Percentiles rank a stretch among this genome's conserved stretches.
Conservation (phyloP, 2,113 vertebrate genomes). For the Microcebus griseorufus region DNA sequence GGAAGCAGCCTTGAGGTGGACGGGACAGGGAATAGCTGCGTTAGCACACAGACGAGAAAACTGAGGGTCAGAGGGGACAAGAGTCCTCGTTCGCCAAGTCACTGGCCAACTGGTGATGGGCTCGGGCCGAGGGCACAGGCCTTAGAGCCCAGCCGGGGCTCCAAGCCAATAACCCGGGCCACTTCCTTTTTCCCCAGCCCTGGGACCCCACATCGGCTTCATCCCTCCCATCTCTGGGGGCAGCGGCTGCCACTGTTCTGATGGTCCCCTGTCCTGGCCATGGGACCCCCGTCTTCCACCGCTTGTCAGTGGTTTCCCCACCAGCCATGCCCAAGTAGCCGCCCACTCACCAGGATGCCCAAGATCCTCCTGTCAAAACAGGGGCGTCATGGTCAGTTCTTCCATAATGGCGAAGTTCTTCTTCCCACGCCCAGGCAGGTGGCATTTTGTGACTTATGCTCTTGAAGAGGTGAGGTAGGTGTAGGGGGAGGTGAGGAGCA, state of each 20-base stretch:
- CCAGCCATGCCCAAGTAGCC: conserved; percentile 76
- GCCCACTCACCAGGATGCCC: conserved; percentile 84
- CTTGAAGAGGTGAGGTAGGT: conserved; percentile 86
- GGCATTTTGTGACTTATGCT: conserved; percentile 69
- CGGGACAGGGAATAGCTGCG: neutral
- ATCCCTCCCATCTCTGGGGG: neutral
- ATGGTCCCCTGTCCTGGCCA: neutral
- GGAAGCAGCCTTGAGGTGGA: neutral
- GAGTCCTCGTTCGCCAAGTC: neutral
- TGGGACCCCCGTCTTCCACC: neutral
- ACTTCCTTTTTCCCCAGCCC: neutral
- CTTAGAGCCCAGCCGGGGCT: neutral
- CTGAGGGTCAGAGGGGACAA: neutral
- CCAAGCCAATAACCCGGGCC: neutral
- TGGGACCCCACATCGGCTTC: fast-evolving
- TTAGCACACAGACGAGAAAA: neutral
- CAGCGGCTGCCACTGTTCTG: neutral
- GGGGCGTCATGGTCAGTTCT: conserved; percentile 77
- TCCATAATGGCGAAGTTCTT: conserved; percentile 80
- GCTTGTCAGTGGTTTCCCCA: conserved; percentile 81
- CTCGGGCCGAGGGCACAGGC: too few species aligned
- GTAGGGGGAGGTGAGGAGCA: conserved; percentile 80
- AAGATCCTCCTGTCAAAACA: conserved; percentile 79
- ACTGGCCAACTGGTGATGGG: neutral
- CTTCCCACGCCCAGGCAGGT: neutral